Conservation (phyloP, 2,888 invertebrate species). For the Cataglyphis livida region DNA sequence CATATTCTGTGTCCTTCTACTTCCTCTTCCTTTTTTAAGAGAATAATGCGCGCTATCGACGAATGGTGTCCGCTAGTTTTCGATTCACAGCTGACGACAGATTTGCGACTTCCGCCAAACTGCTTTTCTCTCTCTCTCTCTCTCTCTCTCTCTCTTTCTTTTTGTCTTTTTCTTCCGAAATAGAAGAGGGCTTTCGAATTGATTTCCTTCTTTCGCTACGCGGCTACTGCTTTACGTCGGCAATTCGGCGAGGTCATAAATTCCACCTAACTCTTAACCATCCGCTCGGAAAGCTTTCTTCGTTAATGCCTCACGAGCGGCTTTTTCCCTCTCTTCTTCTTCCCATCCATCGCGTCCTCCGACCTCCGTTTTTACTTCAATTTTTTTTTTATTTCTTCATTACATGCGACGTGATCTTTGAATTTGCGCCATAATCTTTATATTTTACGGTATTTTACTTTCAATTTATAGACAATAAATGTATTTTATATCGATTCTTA, state of each 20-base stretch:
- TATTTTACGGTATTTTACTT: not conserved
- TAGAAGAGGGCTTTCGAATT: constrained; percentile 62
- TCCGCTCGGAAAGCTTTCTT: constrained; percentile 75
- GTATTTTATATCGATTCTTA: not conserved
- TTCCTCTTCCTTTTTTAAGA: not conserved
- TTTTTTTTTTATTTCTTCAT: constrained; percentile 14
- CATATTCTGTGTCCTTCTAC: not conserved
- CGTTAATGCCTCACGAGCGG: constrained; percentile 70
- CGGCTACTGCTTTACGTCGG: constrained; percentile 71
- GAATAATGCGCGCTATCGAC: constrained; percentile 20
- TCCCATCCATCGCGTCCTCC: not conserved
- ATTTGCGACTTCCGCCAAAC: constrained; percentile 68
- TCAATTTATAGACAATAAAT: not conserved
- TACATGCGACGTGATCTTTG: constrained; percentile 40
- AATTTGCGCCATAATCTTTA: constrained; percentile 17
- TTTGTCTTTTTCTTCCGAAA: constrained; percentile 16
- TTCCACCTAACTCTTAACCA: constrained; percentile 72
- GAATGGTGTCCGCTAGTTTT: constrained; percentile 22
- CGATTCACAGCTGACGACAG: constrained; percentile 54
- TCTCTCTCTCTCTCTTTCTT: not conserved
- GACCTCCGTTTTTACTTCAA: constrained; percentile 23
- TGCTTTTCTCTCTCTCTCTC: constrained; percentile 4
- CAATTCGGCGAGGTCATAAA: constrained; percentile 74
- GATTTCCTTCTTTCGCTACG: constrained; percentile 72
- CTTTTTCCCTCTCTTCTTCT: constrained; percentile 29